Base-by-base conservation (phyloP, 2,888 invertebrate genomes). In the Athetis lepigone region DNA sequence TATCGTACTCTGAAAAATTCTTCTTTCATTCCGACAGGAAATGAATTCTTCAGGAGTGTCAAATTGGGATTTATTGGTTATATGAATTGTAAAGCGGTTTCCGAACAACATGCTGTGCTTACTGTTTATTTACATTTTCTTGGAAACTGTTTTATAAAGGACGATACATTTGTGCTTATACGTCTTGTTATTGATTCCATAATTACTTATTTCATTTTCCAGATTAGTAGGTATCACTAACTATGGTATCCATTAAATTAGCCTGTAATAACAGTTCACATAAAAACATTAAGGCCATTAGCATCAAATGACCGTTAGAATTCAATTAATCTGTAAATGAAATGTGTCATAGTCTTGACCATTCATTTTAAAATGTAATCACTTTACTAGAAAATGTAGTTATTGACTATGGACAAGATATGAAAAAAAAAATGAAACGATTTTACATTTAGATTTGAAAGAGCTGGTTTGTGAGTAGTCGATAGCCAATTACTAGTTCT, bases 41-140 rank as follows among this genome's bases (percentile, higher is more conserved):
- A 85, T 83, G 65, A 82, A 81, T 77, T 76, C 73, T 79, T 75
- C 54, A 75, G 42, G 55, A 60, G 59, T 61, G 59, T 62, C 58
- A 55, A 69, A 73, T 74, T 72, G 70, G 58, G 67, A 76, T 77
- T 75, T 73, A 75, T 77, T 70, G 62, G 70, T 65, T 39, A 67
- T 73, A 70, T 75, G 76, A 81, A 79, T 80, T 59, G 50, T 65
- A 54, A 75, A 66, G 42, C 13, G 33, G 19, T 5, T 61, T 18
- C n/a, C 13, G 46, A 51, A 55, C 43, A 29, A 59, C 39, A 56
- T 25, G 39, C 13, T 18, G 18, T 29, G 23, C 36, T 58, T 9
- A 13, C 4, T 21, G n/a, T 19, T 47, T 57, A 16, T 64, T 52
- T 45, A 43, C 5, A 19, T 13, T 27, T 29, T 25, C 4, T 8